Conservation (phyloP, 1,140 invertebrate genomes). For the Drosophila nigrodunni region DNA sequence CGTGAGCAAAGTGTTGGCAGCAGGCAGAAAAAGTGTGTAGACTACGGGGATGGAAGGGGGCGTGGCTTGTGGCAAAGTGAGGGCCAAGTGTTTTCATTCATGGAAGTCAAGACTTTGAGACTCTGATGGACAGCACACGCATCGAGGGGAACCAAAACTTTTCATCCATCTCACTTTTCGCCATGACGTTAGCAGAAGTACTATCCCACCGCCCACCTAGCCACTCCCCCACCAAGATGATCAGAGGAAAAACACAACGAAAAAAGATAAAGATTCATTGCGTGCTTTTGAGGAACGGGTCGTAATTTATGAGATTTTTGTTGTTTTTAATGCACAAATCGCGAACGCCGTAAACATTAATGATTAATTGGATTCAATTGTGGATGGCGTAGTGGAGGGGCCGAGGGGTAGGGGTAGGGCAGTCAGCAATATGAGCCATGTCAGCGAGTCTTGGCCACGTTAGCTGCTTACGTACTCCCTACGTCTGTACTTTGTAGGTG, state of each 20-base stretch:
- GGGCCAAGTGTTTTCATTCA: slow-evolving; percentile 78
- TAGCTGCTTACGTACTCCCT: slow-evolving; percentile 9
- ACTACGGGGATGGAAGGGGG: background rate
- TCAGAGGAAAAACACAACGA: background rate
- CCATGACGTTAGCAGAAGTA: slow-evolving; percentile 26
- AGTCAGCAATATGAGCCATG: slow-evolving; percentile 25
- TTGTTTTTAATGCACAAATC: slow-evolving; percentile 51
- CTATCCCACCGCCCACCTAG: background rate
- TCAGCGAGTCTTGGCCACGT: slow-evolving; percentile 7
- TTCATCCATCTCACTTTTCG: slow-evolving; percentile 23
- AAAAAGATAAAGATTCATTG: slow-evolving; percentile 37
- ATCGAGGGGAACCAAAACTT: background rate
- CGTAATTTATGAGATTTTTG: slow-evolving; percentile 70
- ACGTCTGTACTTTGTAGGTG: slow-evolving; percentile 20
- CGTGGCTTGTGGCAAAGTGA: slow-evolving; percentile 49
- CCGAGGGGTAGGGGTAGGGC: background rate
- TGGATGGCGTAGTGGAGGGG: background rate
- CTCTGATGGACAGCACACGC: slow-evolving; percentile 27
- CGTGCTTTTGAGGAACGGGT: slow-evolving; percentile 1
- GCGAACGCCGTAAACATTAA: slow-evolving; percentile 46
- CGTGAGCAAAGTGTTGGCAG: slow-evolving; percentile 28
- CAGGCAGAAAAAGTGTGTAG: background rate
- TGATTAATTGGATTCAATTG: slow-evolving; percentile 69
- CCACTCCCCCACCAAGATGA: background rate
- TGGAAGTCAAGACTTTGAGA: slow-evolving; percentile 54